These are phyloP conservation scores for Epizoanthus fatuus DNA, from an alignment of 92 coral and sea anemone species.

Conservation along the genomic window DNA sequence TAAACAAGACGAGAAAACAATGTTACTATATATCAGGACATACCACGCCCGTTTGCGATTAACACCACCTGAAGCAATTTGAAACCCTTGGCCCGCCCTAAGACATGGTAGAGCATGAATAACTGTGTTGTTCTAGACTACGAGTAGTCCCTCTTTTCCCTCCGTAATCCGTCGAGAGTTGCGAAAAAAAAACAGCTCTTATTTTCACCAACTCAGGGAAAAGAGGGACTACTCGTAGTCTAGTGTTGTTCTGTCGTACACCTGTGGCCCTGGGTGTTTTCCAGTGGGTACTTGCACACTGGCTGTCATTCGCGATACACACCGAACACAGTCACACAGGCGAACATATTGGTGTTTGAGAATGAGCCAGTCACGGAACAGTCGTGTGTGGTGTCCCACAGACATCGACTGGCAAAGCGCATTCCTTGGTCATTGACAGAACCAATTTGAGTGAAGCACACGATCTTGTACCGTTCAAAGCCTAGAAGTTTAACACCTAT, in stretches of 20 bases:
- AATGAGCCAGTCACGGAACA: conserved; percentile 86
- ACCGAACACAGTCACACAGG: conserved; percentile 92
- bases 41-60: too few species aligned
- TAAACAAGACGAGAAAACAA: too few species aligned
- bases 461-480: conserved; percentile 89
- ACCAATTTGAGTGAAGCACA: conserved; percentile 92
- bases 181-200: too few species aligned
- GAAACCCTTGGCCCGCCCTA: too few species aligned
- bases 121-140: too few species aligned
- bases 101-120: background rate
- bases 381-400: conserved; percentile 89
- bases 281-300: background rate
- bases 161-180: too few species aligned
- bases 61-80: too few species aligned
- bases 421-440: conserved; percentile 86
- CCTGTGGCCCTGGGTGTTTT: background rate
- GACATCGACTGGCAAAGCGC: conserved; percentile 90
- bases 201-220: too few species aligned
- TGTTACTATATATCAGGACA: too few species aligned
- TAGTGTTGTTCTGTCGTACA: background rate
- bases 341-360: conserved; percentile 80
- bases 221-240: too few species aligned
- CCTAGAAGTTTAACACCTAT: conserved; percentile 83
- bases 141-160: too few species aligned
- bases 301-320: conserved; percentile 79